Conservation (phyloP, 2,888 invertebrate genomes). For the Stenolophus ochropezus region DNA sequence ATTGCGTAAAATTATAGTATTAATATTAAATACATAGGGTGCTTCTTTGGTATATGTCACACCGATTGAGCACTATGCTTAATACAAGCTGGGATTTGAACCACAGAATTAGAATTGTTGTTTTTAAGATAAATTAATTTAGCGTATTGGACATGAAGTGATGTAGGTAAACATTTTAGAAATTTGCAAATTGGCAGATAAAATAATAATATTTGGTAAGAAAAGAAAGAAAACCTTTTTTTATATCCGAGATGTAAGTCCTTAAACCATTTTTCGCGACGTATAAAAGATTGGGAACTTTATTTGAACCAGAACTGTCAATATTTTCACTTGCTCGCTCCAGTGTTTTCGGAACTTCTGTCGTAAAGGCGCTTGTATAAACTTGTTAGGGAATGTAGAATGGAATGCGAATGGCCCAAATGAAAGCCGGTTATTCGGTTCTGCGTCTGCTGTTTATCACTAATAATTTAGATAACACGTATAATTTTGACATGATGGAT, state of each 20-base stretch:
- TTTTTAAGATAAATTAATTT: too few relatives aligned
- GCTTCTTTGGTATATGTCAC: too few relatives aligned
- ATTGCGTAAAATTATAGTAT: too few relatives aligned
- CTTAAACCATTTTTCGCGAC: conserved; percentile 47
- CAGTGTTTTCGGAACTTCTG: conserved; percentile 25
- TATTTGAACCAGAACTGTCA: conserved; percentile 31
- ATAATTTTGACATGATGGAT: conserved; percentile 43
- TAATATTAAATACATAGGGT: too few relatives aligned
- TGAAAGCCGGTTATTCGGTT: neutral
- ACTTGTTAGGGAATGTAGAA: neutral
- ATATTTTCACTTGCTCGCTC: conserved; percentile 21
- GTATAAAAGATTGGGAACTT: conserved; percentile 40
- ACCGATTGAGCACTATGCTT: too few relatives aligned
- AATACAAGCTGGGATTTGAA: too few relatives aligned
- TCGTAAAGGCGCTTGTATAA: neutral
- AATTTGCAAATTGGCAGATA: too few relatives aligned
- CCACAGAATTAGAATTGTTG: too few relatives aligned
- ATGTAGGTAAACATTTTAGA: too few relatives aligned
- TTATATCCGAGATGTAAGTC: conserved; percentile 39
- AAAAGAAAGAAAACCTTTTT: conserved; percentile 40
- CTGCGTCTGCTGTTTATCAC: conserved; percentile 47
- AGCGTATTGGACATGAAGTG: too few relatives aligned
- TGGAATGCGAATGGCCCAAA: neutral
- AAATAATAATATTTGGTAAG: neutral
- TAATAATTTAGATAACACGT: conserved; percentile 53